Conservation (phyloP, 2,113 vertebrate species). For the Scartelaos histophorus region DNA sequence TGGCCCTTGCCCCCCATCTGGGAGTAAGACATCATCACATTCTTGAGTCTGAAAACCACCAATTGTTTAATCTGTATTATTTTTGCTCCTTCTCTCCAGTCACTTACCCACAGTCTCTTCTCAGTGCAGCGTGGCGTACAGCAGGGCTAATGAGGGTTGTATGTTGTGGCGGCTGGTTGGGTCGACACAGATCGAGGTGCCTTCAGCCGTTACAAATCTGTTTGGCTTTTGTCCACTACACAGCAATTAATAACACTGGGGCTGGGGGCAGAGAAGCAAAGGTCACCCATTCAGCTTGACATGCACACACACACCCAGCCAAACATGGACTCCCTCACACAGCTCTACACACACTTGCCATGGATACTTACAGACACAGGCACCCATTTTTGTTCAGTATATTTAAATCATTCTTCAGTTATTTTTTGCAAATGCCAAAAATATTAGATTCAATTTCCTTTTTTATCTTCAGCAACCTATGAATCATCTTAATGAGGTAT, state of each 20-base stretch:
- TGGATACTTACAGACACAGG: not conserved
- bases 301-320: slow-evolving; percentile 24
- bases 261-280: slow-evolving; percentile 84
- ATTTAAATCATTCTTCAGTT: not conserved
- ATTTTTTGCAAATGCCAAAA: not conserved
- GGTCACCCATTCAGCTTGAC: slow-evolving; percentile 76
- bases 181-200: slow-evolving; percentile 93
- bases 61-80: slow-evolving; percentile 4
- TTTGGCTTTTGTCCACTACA: slow-evolving; percentile 96
- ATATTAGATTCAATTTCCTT: not conserved
- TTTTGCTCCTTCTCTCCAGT: slow-evolving; percentile 25
- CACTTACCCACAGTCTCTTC: not conserved
- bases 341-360: not conserved
- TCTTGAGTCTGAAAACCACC: too few species aligned
- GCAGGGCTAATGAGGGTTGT: slow-evolving; percentile 95
- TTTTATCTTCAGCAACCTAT: not conserved
- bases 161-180: slow-evolving; percentile 90
- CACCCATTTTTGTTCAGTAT: not conserved
- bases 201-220: slow-evolving; percentile 97
- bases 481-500: not conserved
- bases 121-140: slow-evolving; percentile 80
- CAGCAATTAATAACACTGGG: slow-evolving; percentile 92
- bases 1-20: too few species aligned
- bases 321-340: not conserved
- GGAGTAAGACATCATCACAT: too few species aligned